Base-by-base conservation (phyloP, 2,888 invertebrate genomes). In the Clistopyga incitator region DNA sequence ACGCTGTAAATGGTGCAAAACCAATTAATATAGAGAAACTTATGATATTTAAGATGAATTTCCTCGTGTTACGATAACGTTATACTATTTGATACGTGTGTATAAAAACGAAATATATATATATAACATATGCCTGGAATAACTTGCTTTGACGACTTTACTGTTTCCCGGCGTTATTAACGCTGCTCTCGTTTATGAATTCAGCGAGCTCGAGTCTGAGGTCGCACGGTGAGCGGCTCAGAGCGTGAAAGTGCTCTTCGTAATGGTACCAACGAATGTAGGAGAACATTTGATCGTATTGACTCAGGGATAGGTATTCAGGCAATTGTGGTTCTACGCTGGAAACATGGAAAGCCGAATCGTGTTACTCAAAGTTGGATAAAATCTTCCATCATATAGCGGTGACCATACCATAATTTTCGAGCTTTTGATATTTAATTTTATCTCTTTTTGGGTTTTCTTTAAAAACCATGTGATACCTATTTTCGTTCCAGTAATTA, bases 201-300 rank as follows among this genome's bases (percentile, higher is more conserved):
- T 86, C 75, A 72, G 86, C 84, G 20, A 91, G 85, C 79, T 90
- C 87, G 20, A 82, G 75, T 18, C 79, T 77, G 15, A 90, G 81
- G 13, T 68, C 78, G 59, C 87, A 81, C 6, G 88, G 85, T 13
- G 89, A 88, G 3, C 86, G 84, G 83, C 87, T 86, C 15, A 86
- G 56, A 4, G 86, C 80, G 72, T 84, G 45, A 50, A 87, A 84
- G 52, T 86, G 86, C 84, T 91, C 89, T 67, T 90, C 88, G 45
- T 86, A 87, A 52, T 87, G 87, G 82, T 90, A 88, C 91, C 91
- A 90, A 34, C 90, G 90, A 64, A 91, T 86, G 65, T 90, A 90
- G 6, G 90, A 88, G 79, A 91, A 91, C 11, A 87, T 89, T 86
- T 89, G 88, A 74, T 91, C 90, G 50, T 90, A 92, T 78, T 90